Evolutionary conservation across 2,888 invertebrate species (phyloP).

Genomic region (Nomada goodeniana): DNA sequence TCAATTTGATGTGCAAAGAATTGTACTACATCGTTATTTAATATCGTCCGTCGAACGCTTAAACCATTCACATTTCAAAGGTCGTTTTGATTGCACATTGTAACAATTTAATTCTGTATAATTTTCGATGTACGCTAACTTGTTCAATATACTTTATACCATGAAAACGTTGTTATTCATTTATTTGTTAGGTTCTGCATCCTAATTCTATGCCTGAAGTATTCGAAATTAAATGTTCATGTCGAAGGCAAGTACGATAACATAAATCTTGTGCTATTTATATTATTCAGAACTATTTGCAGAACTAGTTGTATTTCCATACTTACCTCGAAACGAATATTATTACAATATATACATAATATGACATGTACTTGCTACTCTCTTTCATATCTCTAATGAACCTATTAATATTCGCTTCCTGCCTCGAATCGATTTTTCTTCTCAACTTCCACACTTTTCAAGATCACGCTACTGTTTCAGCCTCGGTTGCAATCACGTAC

Average conservation of each 20-base stretch:
- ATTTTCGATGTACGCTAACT: constrained; percentile 65
- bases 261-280: constrained; percentile 12
- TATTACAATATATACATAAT: constrained; percentile 6
- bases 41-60: background rate
- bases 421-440: background rate
- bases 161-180: constrained; percentile 60
- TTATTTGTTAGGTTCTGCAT: constrained; percentile 58
- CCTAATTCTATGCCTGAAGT: constrained; percentile 30
- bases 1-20: background rate
- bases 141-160: constrained; percentile 67
- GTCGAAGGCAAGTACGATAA: background rate
- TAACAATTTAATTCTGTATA: constrained; percentile 55
- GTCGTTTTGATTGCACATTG: constrained; percentile 66
- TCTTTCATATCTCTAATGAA: background rate
- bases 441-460: constrained; percentile 27
- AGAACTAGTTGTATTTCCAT: background rate
- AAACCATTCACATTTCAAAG: constrained; percentile 1
- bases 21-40: constrained; percentile 8
- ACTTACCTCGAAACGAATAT: background rate
- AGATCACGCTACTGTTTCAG: constrained; percentile 23
- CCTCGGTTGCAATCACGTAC: background rate
- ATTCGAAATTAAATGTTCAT: constrained; percentile 22
- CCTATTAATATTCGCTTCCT: constrained; percentile 21
- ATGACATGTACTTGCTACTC: constrained; percentile 7
- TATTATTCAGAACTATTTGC: background rate